Evolutionary conservation across 23 tunicate genomes (phyloP), one percentile per base, ranked within the genome.

Genomic region (Halocynthia aurantium): DNA sequence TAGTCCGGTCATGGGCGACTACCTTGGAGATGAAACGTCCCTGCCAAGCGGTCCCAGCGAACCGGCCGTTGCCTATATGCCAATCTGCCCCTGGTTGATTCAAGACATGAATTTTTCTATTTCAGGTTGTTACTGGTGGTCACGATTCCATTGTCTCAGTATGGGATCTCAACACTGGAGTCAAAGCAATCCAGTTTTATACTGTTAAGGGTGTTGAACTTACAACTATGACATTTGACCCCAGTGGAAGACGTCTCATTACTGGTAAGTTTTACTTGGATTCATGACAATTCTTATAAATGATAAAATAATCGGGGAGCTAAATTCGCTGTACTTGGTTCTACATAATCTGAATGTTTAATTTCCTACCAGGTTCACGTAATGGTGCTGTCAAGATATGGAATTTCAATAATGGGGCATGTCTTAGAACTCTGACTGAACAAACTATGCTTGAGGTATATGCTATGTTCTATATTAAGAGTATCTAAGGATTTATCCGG

Each of bases 131-230:
- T 7, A 92, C 98, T 6, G 88, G 80, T 53, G 92, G 98, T 6
- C 92, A 92, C 63, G 98, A 92, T 67, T 92, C 98, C 8, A 78
- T 78, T 8, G 76, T 92, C 17, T 92, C 98, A 22, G 92, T 92
- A 7, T 92, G 98, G 98, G 98, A 92, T 61, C 54, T 92, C n/a
- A 82, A 82, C 82, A 92, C 98, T 6, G 98, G 98, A 73, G 70
- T 75, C n/a, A 92, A 92, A 58, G 80, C 81, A 20, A 92, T 92
- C 52, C 98, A 92, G 71, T 92, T 92, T 73, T 81, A 79, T 61
- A 81, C 86, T 5, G 69, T 72, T 22, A 74, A 78, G 52, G 85
- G 88, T 7, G 88, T 92, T 10, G 98, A 92, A 68, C 53, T 92
- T 21, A 92, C 98, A 7, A 80, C 84, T 11, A 86, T 92, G 98